Percentiles rank a stretch among this genome's conserved stretches.
phyloP scores from a whole-genome alignment of 2,888 invertebrate genomes.

The Leptarthrus brevirostris region DNA sequence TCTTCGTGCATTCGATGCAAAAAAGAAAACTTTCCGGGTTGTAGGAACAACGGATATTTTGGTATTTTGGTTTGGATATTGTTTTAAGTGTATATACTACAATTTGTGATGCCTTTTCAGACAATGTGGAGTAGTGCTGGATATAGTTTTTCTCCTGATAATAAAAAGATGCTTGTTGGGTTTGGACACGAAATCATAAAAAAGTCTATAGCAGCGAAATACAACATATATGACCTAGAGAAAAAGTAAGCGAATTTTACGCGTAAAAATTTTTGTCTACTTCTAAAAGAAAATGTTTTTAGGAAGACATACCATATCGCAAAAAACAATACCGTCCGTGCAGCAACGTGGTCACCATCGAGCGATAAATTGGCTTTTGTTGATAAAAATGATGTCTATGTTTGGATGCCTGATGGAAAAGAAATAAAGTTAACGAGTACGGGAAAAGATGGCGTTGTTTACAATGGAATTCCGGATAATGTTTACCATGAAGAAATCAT shows the following conservation, averaged over 20 bases:
- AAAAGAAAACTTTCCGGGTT: too few species aligned
- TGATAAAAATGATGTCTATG: slow-evolving; percentile 75
- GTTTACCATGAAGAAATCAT: slow-evolving; percentile 92
- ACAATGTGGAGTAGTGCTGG: too few species aligned
- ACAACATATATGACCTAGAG: slow-evolving; percentile 72
- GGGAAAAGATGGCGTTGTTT: slow-evolving; percentile 75
- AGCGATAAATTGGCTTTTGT: slow-evolving; percentile 73
- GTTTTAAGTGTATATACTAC: too few species aligned
- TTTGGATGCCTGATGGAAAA: slow-evolving; percentile 59
- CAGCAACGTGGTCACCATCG: slow-evolving; percentile 70
- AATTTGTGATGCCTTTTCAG: too few species aligned
- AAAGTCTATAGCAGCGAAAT: slow-evolving; percentile 68
- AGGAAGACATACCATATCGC: too few species aligned
- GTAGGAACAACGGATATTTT: too few species aligned
- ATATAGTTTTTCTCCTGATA: too few species aligned
- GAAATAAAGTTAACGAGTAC: slow-evolving; percentile 70
- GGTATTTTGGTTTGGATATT: too few species aligned
- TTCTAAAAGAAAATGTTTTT: slow-evolving; percentile 66
- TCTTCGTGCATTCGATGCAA: too few species aligned
- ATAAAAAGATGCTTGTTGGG: too few species aligned
- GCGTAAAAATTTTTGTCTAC: slow-evolving; percentile 45
- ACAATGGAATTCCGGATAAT: slow-evolving; percentile 91
- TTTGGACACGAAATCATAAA: too few species aligned
- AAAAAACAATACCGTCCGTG: too few species aligned
- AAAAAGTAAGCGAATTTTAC: slow-evolving; percentile 66